A percentile compares a stretch with the other conserved stretches of the same genome.
These are phyloP conservation scores for Zoanthus sansibaricus DNA, from an alignment of 92 coral and sea anemone genomes.

Conservation along the genomic window DNA sequence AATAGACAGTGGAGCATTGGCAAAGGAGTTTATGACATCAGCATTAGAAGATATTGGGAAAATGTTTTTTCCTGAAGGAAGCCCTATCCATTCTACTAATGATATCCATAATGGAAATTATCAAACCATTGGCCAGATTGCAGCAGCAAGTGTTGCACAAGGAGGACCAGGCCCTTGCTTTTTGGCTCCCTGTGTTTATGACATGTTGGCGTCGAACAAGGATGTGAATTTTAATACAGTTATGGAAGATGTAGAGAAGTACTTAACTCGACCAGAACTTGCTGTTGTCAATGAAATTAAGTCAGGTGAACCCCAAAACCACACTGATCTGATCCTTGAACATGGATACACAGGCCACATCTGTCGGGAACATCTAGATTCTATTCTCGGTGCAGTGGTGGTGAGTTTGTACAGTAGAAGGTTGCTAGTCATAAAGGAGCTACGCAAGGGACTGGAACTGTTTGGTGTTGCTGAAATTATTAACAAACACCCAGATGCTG, in stretches of 20 bases:
- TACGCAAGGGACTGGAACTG: background rate
- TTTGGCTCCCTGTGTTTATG: conserved; percentile 57
- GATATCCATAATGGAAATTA: conserved; percentile 11
- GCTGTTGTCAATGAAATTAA: background rate
- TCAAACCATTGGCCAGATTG: conserved; percentile 66
- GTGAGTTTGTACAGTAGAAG: conserved; percentile 33
- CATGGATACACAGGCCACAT: background rate
- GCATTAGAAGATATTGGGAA: no score
- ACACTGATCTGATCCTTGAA: background rate
- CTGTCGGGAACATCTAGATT: background rate
- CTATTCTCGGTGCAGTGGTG: background rate
- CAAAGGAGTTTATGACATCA: no score
- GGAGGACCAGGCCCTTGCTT: conserved; percentile 74
- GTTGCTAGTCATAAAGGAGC: background rate
- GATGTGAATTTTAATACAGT: conserved; percentile 3
- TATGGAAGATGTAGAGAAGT: background rate
- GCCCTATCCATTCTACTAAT: no score
- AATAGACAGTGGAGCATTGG: no score
- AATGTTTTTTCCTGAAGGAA: no score
- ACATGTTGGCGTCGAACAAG: conserved; percentile 54
- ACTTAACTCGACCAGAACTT: background rate
- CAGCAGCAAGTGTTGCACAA: conserved; percentile 64
- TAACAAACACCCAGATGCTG: background rate
- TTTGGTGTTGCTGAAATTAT: background rate
- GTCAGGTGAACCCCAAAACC: background rate